Percentiles rank a stretch among this genome's conserved stretches.
These are phyloP conservation scores for Lutjanus campechanus DNA, from an alignment of 2,797 vertebrate species.

Conservation along the genomic window DNA sequence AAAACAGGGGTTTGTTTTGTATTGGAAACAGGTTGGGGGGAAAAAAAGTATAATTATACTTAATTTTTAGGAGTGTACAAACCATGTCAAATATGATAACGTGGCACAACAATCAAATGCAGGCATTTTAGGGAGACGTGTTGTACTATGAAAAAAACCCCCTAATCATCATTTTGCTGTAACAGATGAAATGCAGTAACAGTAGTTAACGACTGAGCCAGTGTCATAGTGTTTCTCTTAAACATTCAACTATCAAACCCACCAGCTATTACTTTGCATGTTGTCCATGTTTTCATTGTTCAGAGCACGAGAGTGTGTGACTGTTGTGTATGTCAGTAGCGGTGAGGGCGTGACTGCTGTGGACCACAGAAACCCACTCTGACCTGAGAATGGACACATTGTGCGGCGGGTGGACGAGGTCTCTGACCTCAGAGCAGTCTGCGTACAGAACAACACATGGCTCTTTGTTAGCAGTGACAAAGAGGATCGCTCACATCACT, in stretches of 20 bases:
- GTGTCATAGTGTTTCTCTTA: not conserved
- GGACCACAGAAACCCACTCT: constrained; percentile 47
- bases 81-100: not conserved
- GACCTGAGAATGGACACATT: constrained; percentile 69
- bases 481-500: constrained; percentile 80
- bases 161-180: not conserved
- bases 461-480: constrained; percentile 88
- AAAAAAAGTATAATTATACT: too few species aligned
- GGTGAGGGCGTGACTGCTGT: constrained; percentile 10
- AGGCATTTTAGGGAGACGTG: not conserved
- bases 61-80: too few species aligned
- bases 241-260: not conserved
- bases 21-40: not conserved
- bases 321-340: not conserved
- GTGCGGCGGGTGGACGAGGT: constrained; percentile 48
- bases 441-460: constrained; percentile 87
- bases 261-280: not conserved
- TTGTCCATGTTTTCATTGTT: not conserved
- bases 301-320: not conserved
- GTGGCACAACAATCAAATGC: not conserved
- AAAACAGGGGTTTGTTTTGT: not conserved
- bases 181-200: not conserved
- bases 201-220: not conserved
- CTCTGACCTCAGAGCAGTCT: constrained; percentile 89
- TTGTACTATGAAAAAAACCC: not conserved